Evolutionary conservation across 2,797 vertebrate genomes (phyloP).

Genomic region (Nannoperca australis): DNA sequence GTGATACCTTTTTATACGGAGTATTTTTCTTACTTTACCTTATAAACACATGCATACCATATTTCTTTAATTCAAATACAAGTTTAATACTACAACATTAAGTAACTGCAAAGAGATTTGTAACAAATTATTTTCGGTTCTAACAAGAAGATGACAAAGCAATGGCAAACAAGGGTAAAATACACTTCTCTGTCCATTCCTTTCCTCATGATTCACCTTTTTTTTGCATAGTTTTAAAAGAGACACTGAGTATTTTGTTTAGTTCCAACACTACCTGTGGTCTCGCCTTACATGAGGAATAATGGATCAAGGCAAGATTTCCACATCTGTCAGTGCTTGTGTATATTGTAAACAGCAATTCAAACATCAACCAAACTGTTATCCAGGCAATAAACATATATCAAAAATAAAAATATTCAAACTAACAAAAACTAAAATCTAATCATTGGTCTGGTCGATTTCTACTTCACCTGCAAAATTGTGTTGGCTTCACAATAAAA

Average conservation of each 20-base stretch:
- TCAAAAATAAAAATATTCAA: not conserved
- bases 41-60: not conserved
- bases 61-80: slow-evolving; percentile 3
- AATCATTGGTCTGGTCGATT: not conserved
- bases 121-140: not conserved
- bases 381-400: not conserved
- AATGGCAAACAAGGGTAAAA: not conserved
- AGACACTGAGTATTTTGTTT: slow-evolving; percentile 7
- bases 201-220: not conserved
- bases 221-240: not conserved
- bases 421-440: too few relatives aligned
- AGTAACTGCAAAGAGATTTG: not conserved
- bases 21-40: not conserved
- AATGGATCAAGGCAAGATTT: not conserved
- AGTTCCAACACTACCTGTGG: not conserved
- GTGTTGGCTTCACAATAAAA: not conserved
- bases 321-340: not conserved
- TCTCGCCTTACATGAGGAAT: not conserved
- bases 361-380: not conserved
- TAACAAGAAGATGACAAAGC: not conserved
- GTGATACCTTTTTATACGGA: not conserved
- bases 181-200: not conserved
- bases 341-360: not conserved
- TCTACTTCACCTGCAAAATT: not conserved
- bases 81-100: not conserved